Base-by-base conservation (phyloP, 2,888 invertebrate genomes). In the Xylota segnis region DNA sequence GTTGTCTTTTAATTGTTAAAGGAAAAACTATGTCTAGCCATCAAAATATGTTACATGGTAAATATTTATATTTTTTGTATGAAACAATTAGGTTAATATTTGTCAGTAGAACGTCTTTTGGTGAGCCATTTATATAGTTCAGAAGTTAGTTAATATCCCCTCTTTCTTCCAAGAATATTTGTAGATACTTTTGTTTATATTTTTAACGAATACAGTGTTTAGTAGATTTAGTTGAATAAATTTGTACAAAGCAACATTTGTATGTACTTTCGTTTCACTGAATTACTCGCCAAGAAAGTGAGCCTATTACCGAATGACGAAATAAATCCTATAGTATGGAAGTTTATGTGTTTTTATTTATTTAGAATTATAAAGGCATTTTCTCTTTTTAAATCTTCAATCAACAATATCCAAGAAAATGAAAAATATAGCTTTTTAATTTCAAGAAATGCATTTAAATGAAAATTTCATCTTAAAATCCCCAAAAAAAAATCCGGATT, bases 211-310 rank as follows among this genome's bases (percentile, higher is more conserved):
- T 47, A 58, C 5, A 14, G 27, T 58, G 14, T 14, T 52, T 61
- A 61, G 68, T 76, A 68, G 50, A 59, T 58, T 59, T 59, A 40
- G 47, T 76, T 76, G 32, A 32, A n/a, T 59, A 50, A 50, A 76
- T 68, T 66, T 76, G 66, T 59, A 76, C 76, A 65, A 58, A 58
- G 58, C 50, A 40, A 32, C 14, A 23, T 12, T 61, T 40, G 27
- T 72, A 18, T 5, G 7, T 50, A 10, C 37, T 18, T 37, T 54
- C 12, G 9, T 27, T 10, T 37, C 12, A n/a, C 18, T 23, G 12
- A 52, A 50, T 14, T 18, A 5, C 2, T 34, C 23, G 14, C 5
- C 0, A 6, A 12, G 27, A 5, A 37, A 14, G 52, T 61, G 23
- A 37, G 2, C 29, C 14, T 34, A 27, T 56, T 45, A 58, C 10